Evolutionary conservation across 2,113 vertebrate genomes (phyloP).

Genomic region (Propithecus coquereli): DNA sequence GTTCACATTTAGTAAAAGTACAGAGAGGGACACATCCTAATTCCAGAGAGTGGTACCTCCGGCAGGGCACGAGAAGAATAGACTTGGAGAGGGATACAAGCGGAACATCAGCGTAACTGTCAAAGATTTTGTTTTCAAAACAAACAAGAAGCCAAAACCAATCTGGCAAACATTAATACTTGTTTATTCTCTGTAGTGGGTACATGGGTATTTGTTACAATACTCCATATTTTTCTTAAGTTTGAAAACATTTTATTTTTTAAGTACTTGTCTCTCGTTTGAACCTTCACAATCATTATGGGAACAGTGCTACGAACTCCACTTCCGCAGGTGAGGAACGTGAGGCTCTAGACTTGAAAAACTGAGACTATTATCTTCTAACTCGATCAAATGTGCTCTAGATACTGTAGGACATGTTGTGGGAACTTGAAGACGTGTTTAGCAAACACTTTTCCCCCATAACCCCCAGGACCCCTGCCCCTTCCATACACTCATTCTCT

Average conservation of each 20-base stretch:
- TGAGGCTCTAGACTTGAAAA: not conserved
- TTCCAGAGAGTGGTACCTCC: not conserved
- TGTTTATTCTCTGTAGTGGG: not conserved
- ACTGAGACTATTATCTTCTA: not conserved
- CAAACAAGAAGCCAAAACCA: not conserved
- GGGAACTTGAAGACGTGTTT: not conserved
- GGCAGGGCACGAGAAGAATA: not conserved
- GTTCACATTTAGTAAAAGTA: not conserved
- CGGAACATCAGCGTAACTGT: not conserved
- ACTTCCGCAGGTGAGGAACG: not conserved
- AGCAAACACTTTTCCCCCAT: not conserved
- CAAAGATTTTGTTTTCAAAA: not conserved
- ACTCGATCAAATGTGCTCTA: not conserved
- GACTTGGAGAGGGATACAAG: not conserved
- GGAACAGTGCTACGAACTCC: not conserved
- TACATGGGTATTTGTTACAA: not conserved
- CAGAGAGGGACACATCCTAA: not conserved
- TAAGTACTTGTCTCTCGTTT: not conserved
- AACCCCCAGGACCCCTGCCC: rapidly evolving
- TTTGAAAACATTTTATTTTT: not conserved
- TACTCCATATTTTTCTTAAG: not conserved
- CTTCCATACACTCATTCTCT: not conserved
- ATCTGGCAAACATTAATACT: not conserved
- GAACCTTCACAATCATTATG: not conserved
- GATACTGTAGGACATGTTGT: not conserved